A percentile compares a stretch with the other conserved stretches of the same genome.
Evolutionary conservation across 2,888 invertebrate genomes (phyloP).

Genomic region (Acanthosoma haemorrhoidale): DNA sequence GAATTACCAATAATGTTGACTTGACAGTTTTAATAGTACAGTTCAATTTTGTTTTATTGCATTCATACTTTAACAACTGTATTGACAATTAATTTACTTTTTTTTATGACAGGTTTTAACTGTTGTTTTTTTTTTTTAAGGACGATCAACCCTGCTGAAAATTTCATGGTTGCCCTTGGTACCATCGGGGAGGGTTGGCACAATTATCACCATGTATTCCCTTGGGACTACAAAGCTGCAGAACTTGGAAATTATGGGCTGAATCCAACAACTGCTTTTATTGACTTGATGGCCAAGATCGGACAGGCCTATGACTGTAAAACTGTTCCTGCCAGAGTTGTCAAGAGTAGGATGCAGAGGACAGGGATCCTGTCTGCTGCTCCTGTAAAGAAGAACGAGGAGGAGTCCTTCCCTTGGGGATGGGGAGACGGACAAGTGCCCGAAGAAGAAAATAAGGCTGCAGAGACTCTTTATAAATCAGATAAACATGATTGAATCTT

Average conservation of each 20-base stretch:
- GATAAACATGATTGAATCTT: neutral
- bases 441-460: slow-evolving; percentile 42
- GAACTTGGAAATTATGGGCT: slow-evolving; percentile 43
- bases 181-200: slow-evolving; percentile 49
- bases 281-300: slow-evolving; percentile 58
- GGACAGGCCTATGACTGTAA: slow-evolving; percentile 83
- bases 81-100: neutral
- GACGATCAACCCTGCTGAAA: slow-evolving; percentile 43
- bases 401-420: slow-evolving; percentile 61
- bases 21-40: too few species aligned
- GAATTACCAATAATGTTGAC: too few species aligned
- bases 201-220: slow-evolving; percentile 56
- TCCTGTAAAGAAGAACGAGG: slow-evolving; percentile 45
- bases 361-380: slow-evolving; percentile 68
- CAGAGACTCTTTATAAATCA: slow-evolving; percentile 25
- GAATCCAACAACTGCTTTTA: slow-evolving; percentile 45
- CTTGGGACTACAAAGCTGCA: slow-evolving; percentile 46
- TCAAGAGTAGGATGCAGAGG: slow-evolving; percentile 61
- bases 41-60: too few species aligned
- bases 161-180: slow-evolving; percentile 41
- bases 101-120: neutral
- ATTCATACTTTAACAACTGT: too few species aligned
- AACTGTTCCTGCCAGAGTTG: slow-evolving; percentile 66
- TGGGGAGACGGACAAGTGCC: slow-evolving; percentile 64
- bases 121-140: slow-evolving; percentile 34